These are phyloP conservation scores for Nephrotoma appendiculata DNA, from an alignment of 2,888 invertebrate species.

Conservation along the genomic window DNA sequence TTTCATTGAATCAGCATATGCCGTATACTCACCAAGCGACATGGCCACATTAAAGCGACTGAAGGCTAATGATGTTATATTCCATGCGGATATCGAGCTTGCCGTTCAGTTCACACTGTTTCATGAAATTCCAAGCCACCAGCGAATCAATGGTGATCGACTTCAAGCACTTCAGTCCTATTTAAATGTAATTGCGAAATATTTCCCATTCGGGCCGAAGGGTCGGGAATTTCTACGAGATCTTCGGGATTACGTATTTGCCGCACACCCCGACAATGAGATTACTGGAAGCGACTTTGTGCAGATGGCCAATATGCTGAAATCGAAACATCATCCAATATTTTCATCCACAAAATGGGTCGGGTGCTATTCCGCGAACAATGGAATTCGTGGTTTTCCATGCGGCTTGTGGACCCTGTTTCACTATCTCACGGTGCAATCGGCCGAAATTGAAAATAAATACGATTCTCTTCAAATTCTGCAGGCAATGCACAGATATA, in stretches of 20 bases:
- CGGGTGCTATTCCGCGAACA: conserved; percentile 67
- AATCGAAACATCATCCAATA: conserved; percentile 39
- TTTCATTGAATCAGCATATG: neutral
- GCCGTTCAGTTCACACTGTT: conserved; percentile 68
- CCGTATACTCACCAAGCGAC: neutral
- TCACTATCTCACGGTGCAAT: conserved; percentile 77
- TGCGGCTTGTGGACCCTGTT: conserved; percentile 93
- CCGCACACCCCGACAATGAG: conserved; percentile 18
- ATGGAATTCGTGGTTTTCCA: conserved; percentile 66
- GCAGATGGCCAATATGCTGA: conserved; percentile 38
- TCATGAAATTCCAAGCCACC: conserved; percentile 65
- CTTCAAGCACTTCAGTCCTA: conserved; percentile 60
- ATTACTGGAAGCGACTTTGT: conserved; percentile 46
- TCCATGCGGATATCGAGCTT: conserved; percentile 78
- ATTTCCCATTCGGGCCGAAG: conserved; percentile 63
- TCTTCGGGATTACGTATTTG: conserved; percentile 39
- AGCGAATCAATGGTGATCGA: conserved; percentile 53
- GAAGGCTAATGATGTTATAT: conserved; percentile 41
- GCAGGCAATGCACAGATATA: conserved; percentile 71
- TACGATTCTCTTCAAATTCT: conserved; percentile 54
- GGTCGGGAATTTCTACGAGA: conserved; percentile 49
- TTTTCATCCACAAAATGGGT: conserved; percentile 43
- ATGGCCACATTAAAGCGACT: neutral
- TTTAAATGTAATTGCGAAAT: conserved; percentile 51
- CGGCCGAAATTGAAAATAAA: conserved; percentile 36